These are phyloP conservation scores for Campoletis raptor DNA, from an alignment of 2,888 invertebrate genomes.

Conservation along the genomic window DNA sequence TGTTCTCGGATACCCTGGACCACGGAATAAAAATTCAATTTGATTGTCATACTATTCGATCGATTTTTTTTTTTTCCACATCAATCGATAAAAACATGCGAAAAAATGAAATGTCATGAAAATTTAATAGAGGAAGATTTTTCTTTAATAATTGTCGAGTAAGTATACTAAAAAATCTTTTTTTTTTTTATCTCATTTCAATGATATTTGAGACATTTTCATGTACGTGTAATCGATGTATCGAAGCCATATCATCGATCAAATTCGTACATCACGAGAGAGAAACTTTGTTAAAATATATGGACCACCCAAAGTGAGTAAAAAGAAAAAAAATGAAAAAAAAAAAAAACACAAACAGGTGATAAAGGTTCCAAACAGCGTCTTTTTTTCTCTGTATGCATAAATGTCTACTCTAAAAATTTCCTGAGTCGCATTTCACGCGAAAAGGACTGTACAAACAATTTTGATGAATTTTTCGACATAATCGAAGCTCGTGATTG, in stretches of 20 bases:
- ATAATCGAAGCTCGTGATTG: no score
- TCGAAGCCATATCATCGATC: not conserved
- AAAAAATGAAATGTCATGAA: not conserved
- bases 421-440: no score
- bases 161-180: not conserved
- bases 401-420: no score
- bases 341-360: no score
- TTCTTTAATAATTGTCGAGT: not conserved
- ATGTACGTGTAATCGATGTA: not conserved
- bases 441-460: no score
- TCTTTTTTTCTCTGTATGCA: no score
- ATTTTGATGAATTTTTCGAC: no score
- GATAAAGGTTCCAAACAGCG: no score
- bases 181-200: not conserved
- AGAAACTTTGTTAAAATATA: not conserved
- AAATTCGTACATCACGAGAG: not conserved
- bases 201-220: not conserved
- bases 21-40: no score
- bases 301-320: not conserved
- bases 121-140: not conserved
- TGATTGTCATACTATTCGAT: not conserved
- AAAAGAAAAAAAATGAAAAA: not conserved
- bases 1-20: not conserved
- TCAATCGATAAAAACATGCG: not conserved
- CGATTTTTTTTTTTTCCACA: not conserved